These are phyloP conservation scores for Apamea crenata DNA, from an alignment of 2,888 invertebrate genomes.

Conservation along the genomic window DNA sequence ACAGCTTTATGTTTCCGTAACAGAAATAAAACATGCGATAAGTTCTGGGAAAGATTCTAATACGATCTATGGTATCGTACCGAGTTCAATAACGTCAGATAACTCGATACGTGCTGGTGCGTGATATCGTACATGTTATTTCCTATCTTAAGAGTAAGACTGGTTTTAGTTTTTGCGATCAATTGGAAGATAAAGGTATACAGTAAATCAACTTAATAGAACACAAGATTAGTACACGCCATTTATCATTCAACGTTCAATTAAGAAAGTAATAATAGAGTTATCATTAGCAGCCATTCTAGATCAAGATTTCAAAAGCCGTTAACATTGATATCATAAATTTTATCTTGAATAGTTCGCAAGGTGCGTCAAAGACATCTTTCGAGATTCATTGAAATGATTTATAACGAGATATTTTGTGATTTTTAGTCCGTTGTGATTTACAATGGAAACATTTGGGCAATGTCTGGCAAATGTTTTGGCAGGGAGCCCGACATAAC, in stretches of 20 bases:
- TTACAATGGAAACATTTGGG: conserved; percentile 70
- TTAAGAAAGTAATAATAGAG: conserved; percentile 40
- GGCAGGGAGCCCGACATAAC: conserved; percentile 73
- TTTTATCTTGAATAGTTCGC: conserved; percentile 47
- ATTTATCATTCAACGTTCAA: conserved; percentile 25
- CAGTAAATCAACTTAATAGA: conserved; percentile 5
- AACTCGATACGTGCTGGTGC: conserved; percentile 23
- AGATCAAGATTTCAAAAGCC: conserved; percentile 43
- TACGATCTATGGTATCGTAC: conserved; percentile 22
- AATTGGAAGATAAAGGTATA: conserved; percentile 7
- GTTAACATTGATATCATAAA: conserved; percentile 51
- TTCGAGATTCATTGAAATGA: conserved; percentile 60
- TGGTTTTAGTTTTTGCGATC: conserved; percentile 23
- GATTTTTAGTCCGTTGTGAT: conserved; percentile 64
- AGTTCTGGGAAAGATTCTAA: conserved; percentile 55
- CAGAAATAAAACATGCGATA: conserved; percentile 53
- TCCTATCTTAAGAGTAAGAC: conserved; percentile 24
- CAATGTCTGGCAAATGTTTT: conserved; percentile 73
- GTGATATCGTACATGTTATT: conserved; percentile 33
- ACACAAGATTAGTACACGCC: conserved; percentile 11
- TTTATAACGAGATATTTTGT: conserved; percentile 46
- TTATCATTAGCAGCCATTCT: conserved; percentile 40
- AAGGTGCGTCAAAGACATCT: conserved; percentile 70
- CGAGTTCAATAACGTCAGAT: conserved; percentile 35
- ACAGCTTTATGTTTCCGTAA: conserved; percentile 44